phyloP scores from a whole-genome alignment of 2,888 invertebrate genomes.

The Caenorhabditis imperialis region DNA sequence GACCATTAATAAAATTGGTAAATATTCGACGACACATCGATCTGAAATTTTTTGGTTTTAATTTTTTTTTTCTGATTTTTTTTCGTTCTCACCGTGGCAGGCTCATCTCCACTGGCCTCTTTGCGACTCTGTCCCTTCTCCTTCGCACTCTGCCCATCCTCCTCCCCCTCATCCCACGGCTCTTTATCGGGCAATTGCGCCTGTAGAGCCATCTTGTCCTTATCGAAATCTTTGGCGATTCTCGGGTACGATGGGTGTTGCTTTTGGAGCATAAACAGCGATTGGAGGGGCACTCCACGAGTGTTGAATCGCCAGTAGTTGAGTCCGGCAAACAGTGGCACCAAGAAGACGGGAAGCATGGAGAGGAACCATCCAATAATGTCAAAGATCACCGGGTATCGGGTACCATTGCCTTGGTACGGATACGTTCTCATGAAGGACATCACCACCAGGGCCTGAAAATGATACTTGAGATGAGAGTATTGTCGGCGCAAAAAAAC shows the following conservation, averaged over 20 bases:
- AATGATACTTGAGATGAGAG: not conserved
- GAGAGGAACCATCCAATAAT: conserved; percentile 26
- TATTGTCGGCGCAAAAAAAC: too few relatives aligned
- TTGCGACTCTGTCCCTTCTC: not conserved
- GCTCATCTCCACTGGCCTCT: conserved; percentile 3
- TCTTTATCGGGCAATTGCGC: conserved; percentile 6
- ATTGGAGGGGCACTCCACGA: conserved; percentile 10
- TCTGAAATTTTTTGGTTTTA: too few relatives aligned
- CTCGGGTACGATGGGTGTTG: conserved; percentile 25
- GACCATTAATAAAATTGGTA: not conserved
- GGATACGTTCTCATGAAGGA: conserved; percentile 16
- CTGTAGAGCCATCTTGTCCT: not conserved
- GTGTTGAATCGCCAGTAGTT: conserved; percentile 4
- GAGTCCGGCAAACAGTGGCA: conserved; percentile 9
- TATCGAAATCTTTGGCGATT: conserved; percentile 8
- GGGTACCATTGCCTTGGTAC: conserved; percentile 18
- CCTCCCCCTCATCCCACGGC: conserved; percentile 32
- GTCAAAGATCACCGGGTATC: not conserved
- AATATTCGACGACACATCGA: not conserved
- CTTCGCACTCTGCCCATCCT: not conserved
- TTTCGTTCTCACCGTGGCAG: conserved; percentile 12
- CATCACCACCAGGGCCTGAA: conserved; percentile 7
- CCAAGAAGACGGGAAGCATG: conserved; percentile 10
- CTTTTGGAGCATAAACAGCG: conserved; percentile 30
- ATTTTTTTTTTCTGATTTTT: too few relatives aligned